Evolutionary conservation across 1,140 invertebrate species (phyloP).

Genomic region (Eriosoma lanigerum): DNA sequence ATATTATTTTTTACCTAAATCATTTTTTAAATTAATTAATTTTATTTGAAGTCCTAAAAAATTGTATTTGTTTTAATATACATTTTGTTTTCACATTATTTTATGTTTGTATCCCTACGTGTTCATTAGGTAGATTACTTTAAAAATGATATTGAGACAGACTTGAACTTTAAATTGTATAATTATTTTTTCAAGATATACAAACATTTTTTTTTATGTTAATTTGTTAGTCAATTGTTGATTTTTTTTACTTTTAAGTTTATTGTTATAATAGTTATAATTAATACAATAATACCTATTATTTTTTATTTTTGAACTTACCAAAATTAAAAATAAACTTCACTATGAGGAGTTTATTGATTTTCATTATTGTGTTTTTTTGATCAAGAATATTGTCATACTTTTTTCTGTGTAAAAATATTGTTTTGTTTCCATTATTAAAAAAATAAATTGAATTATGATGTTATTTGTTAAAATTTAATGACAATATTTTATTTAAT

Average conservation of each 20-base stretch:
- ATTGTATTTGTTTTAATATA: neutral
- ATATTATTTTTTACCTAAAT: neutral
- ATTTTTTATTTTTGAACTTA: too few species aligned
- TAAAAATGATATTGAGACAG: neutral
- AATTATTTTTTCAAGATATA: neutral
- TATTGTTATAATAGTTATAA: slow-evolving; percentile 19
- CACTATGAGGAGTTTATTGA: too few species aligned
- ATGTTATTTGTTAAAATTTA: too few species aligned
- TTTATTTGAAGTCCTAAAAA: slow-evolving; percentile 8
- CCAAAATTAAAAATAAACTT: too few species aligned
- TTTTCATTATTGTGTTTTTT: too few species aligned
- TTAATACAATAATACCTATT: neutral
- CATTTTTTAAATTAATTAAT: neutral
- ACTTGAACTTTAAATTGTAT: neutral
- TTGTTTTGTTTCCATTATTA: too few species aligned
- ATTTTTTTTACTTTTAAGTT: slow-evolving; percentile 30
- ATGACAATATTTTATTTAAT: too few species aligned
- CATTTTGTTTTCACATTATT: neutral
- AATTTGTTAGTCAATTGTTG: neutral
- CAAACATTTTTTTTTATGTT: neutral
- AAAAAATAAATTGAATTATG: too few species aligned
- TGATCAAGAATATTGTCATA: too few species aligned
- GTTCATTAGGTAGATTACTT: slow-evolving; percentile 7
- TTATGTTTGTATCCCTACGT: neutral
- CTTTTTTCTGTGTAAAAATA: too few species aligned